phyloP scores from a whole-genome alignment of 2,888 invertebrate genomes.

The Cosmopolites sordidus region DNA sequence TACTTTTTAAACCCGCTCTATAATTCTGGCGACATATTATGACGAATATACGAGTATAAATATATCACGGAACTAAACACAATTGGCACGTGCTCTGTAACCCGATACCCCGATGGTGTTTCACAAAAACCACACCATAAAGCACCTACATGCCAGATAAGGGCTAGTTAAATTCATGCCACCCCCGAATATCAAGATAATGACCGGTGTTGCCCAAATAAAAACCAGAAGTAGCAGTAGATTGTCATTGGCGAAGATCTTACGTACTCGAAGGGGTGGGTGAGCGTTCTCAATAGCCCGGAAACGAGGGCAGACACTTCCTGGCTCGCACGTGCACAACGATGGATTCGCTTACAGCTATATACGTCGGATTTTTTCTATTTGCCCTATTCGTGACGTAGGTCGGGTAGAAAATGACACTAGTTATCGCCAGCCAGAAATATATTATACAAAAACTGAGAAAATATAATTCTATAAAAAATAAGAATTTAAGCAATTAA shows the following conservation, averaged over 20 bases:
- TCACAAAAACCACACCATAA: constrained; percentile 5
- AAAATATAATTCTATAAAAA: too few relatives aligned
- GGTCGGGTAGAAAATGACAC: too few relatives aligned
- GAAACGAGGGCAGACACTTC: constrained; percentile 23
- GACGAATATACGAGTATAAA: too few relatives aligned
- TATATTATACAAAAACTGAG: too few relatives aligned
- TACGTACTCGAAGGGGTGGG: constrained; percentile 12
- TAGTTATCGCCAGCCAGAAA: too few relatives aligned
- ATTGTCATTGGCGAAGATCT: constrained; percentile 3
- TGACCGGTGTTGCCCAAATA: constrained; percentile 26
- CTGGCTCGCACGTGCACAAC: constrained; percentile 26
- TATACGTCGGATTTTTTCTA: constrained; percentile 11
- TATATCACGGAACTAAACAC: too few relatives aligned
- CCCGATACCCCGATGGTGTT: too few relatives aligned
- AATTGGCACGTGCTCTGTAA: too few relatives aligned
- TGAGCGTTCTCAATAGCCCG: constrained; percentile 18
- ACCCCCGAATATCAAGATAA: constrained; percentile 27
- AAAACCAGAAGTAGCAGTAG: constrained; percentile 20
- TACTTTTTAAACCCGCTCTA: too few relatives aligned
- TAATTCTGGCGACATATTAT: too few relatives aligned
- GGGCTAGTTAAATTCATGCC: constrained; percentile 22
- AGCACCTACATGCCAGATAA: constrained; percentile 8
- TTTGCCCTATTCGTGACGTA: constrained; percentile 1
- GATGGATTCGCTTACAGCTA: constrained; percentile 16
- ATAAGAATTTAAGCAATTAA: too few relatives aligned